These are phyloP conservation scores for Odontocerum albicorne DNA, from an alignment of 2,888 invertebrate genomes.

Conservation along the genomic window DNA sequence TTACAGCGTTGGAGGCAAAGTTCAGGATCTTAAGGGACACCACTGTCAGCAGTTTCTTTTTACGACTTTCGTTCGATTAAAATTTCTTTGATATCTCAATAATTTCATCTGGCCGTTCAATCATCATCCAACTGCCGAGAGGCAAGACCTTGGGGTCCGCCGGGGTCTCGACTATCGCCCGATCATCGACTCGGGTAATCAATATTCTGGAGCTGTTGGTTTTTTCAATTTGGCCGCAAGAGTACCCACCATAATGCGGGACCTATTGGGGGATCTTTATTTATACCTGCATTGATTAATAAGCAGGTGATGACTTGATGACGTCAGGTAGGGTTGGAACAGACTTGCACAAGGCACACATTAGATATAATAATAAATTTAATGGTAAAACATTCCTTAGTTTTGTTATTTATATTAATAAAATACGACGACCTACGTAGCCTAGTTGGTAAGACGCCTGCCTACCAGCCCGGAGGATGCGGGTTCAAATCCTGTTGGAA, in stretches of 20 bases:
- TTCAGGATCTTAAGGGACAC: no score
- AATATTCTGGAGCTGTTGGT: slow-evolving; percentile 27
- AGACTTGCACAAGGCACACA: no score
- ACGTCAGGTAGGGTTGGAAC: neutral
- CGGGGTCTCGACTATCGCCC: slow-evolving; percentile 9
- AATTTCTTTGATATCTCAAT: slow-evolving; percentile 25
- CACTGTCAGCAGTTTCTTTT: no score
- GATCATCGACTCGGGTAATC: slow-evolving; percentile 14
- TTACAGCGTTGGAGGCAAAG: no score
- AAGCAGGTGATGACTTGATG: slow-evolving; percentile 11
- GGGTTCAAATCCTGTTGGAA: no score
- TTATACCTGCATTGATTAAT: slow-evolving; percentile 1
- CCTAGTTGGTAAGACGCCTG: no score
- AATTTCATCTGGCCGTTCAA: slow-evolving; percentile 13
- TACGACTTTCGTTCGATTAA: slow-evolving; percentile 22
- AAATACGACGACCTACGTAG: no score
- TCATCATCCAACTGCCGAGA: neutral
- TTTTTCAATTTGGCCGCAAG: slow-evolving; percentile 27
- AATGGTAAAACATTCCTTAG: no score
- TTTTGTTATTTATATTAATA: no score
- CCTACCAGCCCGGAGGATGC: no score
- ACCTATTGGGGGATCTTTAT: neutral
- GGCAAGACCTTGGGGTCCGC: no score
- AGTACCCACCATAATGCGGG: slow-evolving; percentile 15
- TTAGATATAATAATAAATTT: no score